phyloP scores from a whole-genome alignment of 2,797 vertebrate genomes.

The Botia almorhae region DNA sequence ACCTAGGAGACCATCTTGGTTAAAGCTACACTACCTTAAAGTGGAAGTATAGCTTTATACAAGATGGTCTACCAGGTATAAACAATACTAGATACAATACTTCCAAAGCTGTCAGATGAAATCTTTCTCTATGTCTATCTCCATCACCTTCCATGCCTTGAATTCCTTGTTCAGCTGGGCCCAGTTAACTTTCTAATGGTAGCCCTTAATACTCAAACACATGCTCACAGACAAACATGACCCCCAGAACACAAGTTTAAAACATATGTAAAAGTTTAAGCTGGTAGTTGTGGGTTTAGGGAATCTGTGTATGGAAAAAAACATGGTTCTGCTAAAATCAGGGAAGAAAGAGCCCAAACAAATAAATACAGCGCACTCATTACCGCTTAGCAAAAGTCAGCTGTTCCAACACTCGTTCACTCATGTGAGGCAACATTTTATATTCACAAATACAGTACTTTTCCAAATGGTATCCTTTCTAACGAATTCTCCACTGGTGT shows the following conservation, averaged over 20 bases:
- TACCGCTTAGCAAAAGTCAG: slow-evolving; percentile 21
- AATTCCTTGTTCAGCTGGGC: not conserved
- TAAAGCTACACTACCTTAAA: too few species aligned
- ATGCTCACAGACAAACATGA: slow-evolving; percentile 19
- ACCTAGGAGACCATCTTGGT: too few species aligned
- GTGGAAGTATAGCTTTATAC: too few species aligned
- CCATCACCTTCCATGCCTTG: not conserved
- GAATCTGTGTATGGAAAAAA: slow-evolving; percentile 3
- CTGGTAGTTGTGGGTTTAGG: slow-evolving; percentile 7
- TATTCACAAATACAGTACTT: not conserved
- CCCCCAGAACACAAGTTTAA: not conserved
- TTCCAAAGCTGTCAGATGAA: slow-evolving; percentile 1
- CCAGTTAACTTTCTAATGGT: not conserved
- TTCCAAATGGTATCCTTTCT: not conserved
- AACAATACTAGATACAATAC: not conserved
- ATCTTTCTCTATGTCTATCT: not conserved
- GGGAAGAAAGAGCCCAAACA: slow-evolving; percentile 2
- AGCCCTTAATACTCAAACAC: slow-evolving; percentile 23
- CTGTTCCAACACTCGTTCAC: slow-evolving; percentile 21
- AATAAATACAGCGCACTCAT: slow-evolving; percentile 22
- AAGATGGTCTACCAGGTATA: not conserved
- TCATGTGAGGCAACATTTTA: not conserved
- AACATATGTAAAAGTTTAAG: slow-evolving; percentile 41
- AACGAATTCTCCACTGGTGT: not conserved
- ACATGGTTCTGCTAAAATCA: slow-evolving; percentile 24